Percentiles rank a stretch among this genome's conserved stretches.
Evolutionary conservation across 2,113 vertebrate genomes (phyloP).

Genomic region (Petroica traversi): DNA sequence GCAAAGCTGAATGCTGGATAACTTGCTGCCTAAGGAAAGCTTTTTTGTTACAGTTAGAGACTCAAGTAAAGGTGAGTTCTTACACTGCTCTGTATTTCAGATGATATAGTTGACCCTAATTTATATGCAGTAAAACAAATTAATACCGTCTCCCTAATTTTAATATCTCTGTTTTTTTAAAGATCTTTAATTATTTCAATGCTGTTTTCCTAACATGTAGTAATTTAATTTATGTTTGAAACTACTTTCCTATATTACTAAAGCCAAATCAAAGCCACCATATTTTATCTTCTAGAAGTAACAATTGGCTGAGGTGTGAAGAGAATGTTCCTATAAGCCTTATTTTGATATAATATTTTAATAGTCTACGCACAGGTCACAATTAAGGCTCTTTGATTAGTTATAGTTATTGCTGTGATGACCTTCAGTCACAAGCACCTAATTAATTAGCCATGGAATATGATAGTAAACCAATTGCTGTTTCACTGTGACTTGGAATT

Average conservation of each 20-base stretch:
- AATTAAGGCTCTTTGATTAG: not conserved
- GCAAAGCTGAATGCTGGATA: not conserved
- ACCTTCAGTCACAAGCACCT: not conserved
- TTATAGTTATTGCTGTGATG: not conserved
- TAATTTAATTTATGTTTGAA: not conserved
- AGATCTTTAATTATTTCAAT: not conserved
- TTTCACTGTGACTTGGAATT: not conserved
- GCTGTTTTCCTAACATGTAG: not conserved
- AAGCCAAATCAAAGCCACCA: not conserved
- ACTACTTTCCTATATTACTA: not conserved
- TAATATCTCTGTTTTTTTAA: not conserved
- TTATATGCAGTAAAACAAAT: not conserved
- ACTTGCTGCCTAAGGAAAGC: not conserved
- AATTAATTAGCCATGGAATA: not conserved
- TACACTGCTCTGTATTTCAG: not conserved
- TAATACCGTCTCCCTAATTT: not conserved
- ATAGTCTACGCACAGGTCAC: not conserved
- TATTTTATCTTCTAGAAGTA: not conserved
- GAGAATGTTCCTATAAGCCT: not conserved
- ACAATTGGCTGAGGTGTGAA: not conserved
- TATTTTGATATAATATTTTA: not conserved
- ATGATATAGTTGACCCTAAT: not conserved
- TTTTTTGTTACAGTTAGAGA: not conserved
- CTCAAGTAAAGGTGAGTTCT: not conserved
- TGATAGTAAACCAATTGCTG: not conserved